These are phyloP conservation scores for Antigone vipio DNA, from an alignment of 2,113 vertebrate genomes.

Conservation along the genomic window DNA sequence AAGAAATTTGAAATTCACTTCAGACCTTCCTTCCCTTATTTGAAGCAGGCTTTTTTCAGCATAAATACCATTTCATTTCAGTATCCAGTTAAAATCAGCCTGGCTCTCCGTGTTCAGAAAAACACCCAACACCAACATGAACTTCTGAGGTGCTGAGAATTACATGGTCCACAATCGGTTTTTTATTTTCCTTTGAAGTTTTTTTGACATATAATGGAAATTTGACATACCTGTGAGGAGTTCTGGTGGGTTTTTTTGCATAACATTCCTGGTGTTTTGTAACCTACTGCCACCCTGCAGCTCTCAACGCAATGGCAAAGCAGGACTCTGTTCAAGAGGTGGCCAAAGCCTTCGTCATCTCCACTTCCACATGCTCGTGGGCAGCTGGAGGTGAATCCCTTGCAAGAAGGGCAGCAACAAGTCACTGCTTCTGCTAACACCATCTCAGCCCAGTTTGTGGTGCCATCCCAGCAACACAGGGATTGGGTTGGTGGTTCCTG, in stretches of 20 bases:
- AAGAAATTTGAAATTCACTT: neutral
- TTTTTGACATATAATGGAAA: neutral
- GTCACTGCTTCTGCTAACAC: neutral
- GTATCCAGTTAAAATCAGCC: neutral
- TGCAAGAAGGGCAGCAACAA: neutral
- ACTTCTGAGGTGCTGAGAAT: neutral
- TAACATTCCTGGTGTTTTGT: neutral
- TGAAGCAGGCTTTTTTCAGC: neutral
- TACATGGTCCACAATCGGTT: fast-evolving
- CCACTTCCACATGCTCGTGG: neutral
- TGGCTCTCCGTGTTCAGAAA: neutral
- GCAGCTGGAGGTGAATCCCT: neutral
- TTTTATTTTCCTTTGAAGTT: neutral
- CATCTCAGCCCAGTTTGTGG: neutral
- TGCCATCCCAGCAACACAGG: neutral
- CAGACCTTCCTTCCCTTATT: neutral
- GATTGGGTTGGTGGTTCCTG: neutral
- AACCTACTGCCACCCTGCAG: neutral
- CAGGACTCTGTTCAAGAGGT: neutral
- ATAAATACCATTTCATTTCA: neutral
- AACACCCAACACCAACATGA: neutral
- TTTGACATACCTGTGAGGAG: neutral
- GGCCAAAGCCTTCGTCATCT: neutral
- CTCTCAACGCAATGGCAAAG: neutral
- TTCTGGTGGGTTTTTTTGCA: neutral